Conservation (phyloP, 2,797 vertebrate genomes). For the Delichon dasypus region DNA sequence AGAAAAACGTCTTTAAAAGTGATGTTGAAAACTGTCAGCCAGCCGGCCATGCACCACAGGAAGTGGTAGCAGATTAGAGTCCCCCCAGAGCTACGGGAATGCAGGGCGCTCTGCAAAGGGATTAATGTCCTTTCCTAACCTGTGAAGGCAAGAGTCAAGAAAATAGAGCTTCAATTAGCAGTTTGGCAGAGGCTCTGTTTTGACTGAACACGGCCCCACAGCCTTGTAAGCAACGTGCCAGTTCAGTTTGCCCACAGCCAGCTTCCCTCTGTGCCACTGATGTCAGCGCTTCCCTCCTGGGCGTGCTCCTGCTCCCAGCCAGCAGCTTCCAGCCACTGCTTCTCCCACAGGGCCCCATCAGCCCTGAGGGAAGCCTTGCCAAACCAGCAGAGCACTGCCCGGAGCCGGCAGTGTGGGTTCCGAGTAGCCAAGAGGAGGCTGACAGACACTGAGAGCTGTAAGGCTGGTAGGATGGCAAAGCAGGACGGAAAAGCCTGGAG, state of each 20-base stretch:
- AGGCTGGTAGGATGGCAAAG: not conserved
- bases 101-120: not conserved
- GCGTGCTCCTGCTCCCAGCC: not conserved
- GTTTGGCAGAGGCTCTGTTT: conserved; percentile 1
- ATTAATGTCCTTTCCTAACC: not conserved
- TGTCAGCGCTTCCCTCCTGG: not conserved
- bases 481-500: not conserved
- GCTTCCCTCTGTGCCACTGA: not conserved
- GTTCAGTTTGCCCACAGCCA: not conserved
- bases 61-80: not conserved
- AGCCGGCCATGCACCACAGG: not conserved
- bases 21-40: conserved; percentile 31
- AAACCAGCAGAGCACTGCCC: not conserved
- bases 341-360: not conserved
- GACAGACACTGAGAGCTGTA: not conserved
- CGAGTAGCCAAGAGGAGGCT: not conserved
- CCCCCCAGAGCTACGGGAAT: not conserved
- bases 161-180: not conserved
- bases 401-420: not conserved
- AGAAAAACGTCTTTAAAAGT: conserved; percentile 37
- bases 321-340: not conserved
- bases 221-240: not conserved
- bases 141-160: not conserved
- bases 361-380: not conserved
- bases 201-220: not conserved